These are phyloP conservation scores for Athalia circularis DNA, from an alignment of 2,888 invertebrate species.

Conservation along the genomic window DNA sequence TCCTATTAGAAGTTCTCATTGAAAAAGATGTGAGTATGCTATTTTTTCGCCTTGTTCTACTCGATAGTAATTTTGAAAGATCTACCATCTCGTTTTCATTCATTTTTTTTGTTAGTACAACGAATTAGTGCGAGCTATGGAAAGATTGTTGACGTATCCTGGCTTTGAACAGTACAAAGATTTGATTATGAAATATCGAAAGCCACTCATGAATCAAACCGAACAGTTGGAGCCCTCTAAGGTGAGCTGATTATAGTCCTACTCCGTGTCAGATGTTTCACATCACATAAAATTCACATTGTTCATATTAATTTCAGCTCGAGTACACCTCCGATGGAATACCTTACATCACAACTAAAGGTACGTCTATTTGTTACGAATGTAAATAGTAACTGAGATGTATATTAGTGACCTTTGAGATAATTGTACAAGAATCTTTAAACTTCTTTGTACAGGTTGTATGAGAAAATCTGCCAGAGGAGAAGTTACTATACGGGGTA, in stretches of 20 bases:
- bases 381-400: constrained; percentile 8
- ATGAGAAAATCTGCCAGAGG: constrained; percentile 84
- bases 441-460: constrained; percentile 76
- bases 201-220: constrained; percentile 77
- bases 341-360: constrained; percentile 83
- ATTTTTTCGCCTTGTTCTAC: constrained; percentile 8
- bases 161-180: constrained; percentile 83
- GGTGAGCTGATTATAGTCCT: constrained; percentile 62
- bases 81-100: not conserved
- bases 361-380: constrained; percentile 65
- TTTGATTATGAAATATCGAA: constrained; percentile 84
- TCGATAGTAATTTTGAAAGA: constrained; percentile 13
- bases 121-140: constrained; percentile 83
- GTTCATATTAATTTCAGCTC: constrained; percentile 73
- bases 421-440: constrained; percentile 36
- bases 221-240: constrained; percentile 79
- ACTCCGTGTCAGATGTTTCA: not conserved
- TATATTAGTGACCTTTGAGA: constrained; percentile 52
- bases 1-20: constrained; percentile 81
- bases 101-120: constrained; percentile 76
- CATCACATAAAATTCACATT: not conserved
- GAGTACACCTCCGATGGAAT: constrained; percentile 83
- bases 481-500: constrained; percentile 85
- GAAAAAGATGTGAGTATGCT: constrained; percentile 76
- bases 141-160: constrained; percentile 83